Evolutionary conservation across 1,140 invertebrate species (phyloP).

Genomic region (Magallana angulata): DNA sequence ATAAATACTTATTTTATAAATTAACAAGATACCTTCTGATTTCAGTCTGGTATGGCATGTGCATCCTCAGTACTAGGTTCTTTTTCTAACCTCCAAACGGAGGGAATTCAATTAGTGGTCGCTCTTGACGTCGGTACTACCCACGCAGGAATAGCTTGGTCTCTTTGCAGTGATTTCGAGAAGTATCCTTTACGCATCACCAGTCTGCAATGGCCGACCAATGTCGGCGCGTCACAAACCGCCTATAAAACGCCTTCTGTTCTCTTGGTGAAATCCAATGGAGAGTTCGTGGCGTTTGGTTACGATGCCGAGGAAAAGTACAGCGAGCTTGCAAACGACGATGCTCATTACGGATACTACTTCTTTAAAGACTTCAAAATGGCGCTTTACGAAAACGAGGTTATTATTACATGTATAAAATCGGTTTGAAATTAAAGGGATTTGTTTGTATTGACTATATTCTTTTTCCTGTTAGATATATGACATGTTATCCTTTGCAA

Average conservation of each 20-base stretch:
- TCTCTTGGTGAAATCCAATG: slow-evolving; percentile 33
- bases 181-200: slow-evolving; percentile 9
- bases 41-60: too few relatives aligned
- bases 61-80: too few relatives aligned
- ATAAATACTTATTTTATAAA: too few relatives aligned
- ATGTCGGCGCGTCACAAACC: neutral
- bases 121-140: slow-evolving; percentile 56
- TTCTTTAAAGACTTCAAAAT: slow-evolving; percentile 52
- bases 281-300: slow-evolving; percentile 46
- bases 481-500: too few relatives aligned
- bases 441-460: too few relatives aligned
- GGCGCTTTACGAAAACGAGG: slow-evolving; percentile 34
- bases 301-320: slow-evolving; percentile 44
- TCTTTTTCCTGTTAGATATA: too few relatives aligned
- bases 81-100: too few relatives aligned
- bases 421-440: too few relatives aligned
- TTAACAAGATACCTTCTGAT: too few relatives aligned
- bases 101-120: slow-evolving; percentile 19
- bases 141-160: slow-evolving; percentile 49
- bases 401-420: neutral
- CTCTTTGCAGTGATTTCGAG: neutral
- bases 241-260: slow-evolving; percentile 31
- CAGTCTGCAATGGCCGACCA: neutral
- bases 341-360: slow-evolving; percentile 25
- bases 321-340: neutral